phyloP scores from a whole-genome alignment of 2,888 invertebrate genomes.

The Tanypteryx hageni region DNA sequence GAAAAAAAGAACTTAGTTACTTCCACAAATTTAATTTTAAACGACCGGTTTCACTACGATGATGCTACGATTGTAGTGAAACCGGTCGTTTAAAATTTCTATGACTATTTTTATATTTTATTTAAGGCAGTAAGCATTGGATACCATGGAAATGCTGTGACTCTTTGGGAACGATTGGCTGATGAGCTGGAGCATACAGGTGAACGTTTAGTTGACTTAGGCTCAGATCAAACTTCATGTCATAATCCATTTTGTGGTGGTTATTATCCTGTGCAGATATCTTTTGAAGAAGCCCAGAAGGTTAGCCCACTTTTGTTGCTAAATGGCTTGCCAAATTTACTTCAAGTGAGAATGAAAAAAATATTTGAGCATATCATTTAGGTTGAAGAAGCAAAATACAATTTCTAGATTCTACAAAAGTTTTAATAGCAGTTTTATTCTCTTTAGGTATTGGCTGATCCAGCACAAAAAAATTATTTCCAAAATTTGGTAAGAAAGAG shows the following conservation, averaged over 20 bases:
- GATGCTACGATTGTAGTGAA: no score
- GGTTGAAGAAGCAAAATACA: no score
- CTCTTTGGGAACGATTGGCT: slow-evolving; percentile 76
- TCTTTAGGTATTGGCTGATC: slow-evolving; percentile 26
- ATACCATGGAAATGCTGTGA: slow-evolving; percentile 78
- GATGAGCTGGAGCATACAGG: slow-evolving; percentile 75
- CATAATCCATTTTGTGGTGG: slow-evolving; percentile 80
- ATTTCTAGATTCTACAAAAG: not conserved
- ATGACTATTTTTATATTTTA: not conserved
- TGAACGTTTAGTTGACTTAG: slow-evolving; percentile 79
- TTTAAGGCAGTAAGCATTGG: slow-evolving; percentile 76
- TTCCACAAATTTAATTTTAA: no score
- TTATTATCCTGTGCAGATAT: slow-evolving; percentile 78
- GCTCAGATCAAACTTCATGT: slow-evolving; percentile 80
- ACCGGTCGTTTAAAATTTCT: no score
- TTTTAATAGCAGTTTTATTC: not conserved
- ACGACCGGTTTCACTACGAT: no score
- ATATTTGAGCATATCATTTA: no score
- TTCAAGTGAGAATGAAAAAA: no score
- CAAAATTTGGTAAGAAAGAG: slow-evolving; percentile 77
- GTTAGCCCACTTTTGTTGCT: slow-evolving; percentile 66
- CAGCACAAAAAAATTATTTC: slow-evolving; percentile 72
- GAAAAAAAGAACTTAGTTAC: no score
- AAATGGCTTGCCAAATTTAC: no score
- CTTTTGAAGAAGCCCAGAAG: slow-evolving; percentile 75